Conservation (phyloP, 53 echinoderm and acorn worm genomes). For the Luidia sarsii region DNA sequence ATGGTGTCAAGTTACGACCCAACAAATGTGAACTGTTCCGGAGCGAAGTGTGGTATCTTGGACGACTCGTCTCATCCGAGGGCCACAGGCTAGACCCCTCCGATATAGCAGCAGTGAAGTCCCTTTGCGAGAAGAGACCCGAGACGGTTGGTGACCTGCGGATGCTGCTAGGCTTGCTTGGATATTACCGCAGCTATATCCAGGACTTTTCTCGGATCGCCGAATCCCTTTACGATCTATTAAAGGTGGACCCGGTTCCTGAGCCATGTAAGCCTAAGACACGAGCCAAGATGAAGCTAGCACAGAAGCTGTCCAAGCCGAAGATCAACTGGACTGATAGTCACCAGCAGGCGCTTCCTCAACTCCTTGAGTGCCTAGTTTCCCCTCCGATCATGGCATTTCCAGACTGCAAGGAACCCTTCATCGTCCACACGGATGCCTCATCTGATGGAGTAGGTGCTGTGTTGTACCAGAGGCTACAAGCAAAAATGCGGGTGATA, state of each 20-base stretch:
- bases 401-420: slow-evolving; percentile 43
- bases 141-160: slow-evolving; percentile 61
- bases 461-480: slow-evolving; percentile 33
- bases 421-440: slow-evolving; percentile 32
- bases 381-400: slow-evolving; percentile 61
- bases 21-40: slow-evolving; percentile 37
- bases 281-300: neutral
- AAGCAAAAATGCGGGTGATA: slow-evolving; percentile 12
- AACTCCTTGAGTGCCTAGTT: slow-evolving; percentile 20
- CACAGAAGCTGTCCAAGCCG: slow-evolving; percentile 3
- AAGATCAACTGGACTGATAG: slow-evolving; percentile 24
- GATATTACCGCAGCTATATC: slow-evolving; percentile 65
- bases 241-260: neutral
- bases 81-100: slow-evolving; percentile 59
- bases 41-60: slow-evolving; percentile 28
- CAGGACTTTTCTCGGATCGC: slow-evolving; percentile 48
- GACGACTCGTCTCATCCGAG: slow-evolving; percentile 21
- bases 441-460: slow-evolving; percentile 24
- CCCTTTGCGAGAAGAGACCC: slow-evolving; percentile 48
- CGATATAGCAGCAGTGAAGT: slow-evolving; percentile 56
- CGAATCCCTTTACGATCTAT: slow-evolving; percentile 55
- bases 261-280: neutral
- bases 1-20: slow-evolving; percentile 49
- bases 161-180: slow-evolving; percentile 57
- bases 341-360: slow-evolving; percentile 19